Conservation (phyloP, 2,888 invertebrate genomes). For the Amphipoea oculea region DNA sequence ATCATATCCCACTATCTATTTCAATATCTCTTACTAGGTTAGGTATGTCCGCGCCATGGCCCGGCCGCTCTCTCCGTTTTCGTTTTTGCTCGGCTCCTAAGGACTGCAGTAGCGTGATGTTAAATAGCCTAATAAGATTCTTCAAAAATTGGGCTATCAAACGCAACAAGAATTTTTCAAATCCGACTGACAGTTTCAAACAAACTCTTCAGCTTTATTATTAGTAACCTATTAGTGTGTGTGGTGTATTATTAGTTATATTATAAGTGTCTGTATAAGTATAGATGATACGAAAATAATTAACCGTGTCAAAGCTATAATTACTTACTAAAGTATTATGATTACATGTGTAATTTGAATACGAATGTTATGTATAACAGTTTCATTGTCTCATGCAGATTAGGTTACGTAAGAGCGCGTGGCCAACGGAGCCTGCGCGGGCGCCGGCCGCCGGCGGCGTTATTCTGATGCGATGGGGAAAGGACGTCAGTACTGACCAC, state of each 20-base stretch:
- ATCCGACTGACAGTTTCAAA: background rate
- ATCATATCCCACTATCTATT: too few species aligned
- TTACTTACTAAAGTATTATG: constrained; percentile 30
- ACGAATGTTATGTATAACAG: constrained; percentile 57
- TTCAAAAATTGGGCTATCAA: background rate
- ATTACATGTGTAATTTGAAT: constrained; percentile 51
- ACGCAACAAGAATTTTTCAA: background rate
- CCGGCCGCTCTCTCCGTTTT: background rate
- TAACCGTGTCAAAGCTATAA: constrained; percentile 9
- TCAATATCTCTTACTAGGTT: background rate
- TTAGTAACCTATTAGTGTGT: background rate
- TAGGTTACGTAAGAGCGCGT: constrained; percentile 71
- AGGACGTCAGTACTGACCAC: constrained; percentile 57
- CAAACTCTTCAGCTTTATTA: background rate
- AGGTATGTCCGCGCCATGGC: background rate
- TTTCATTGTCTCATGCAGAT: constrained; percentile 75
- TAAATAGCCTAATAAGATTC: background rate
- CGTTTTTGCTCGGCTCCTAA: background rate
- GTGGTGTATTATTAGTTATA: too few species aligned
- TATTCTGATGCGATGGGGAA: constrained; percentile 58
- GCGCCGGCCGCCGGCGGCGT: constrained; percentile 26
- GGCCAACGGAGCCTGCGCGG: constrained; percentile 52
- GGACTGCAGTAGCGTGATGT: background rate
- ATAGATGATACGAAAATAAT: constrained; percentile 9
- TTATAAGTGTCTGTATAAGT: background rate